Evolutionary conservation across 2,888 invertebrate genomes (phyloP), one percentile per base, ranked within the genome.

Genomic region (Hydroisotoma schaefferi): DNA sequence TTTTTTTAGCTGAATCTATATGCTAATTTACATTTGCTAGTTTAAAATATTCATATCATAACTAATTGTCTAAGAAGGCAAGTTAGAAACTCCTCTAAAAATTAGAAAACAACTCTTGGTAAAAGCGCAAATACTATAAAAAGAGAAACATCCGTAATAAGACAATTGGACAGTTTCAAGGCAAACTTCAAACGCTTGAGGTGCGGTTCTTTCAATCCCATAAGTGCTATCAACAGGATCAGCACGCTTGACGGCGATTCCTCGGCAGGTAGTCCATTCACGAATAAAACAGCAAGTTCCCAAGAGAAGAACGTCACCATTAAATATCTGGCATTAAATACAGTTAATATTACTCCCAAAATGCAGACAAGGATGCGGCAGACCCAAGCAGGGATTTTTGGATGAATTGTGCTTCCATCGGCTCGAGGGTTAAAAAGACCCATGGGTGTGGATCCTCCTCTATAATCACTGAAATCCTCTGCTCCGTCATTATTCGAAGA

Each of bases 291-390:
- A n/a, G 55, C 59, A 12, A 55, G 28, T 40, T 60, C 59, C 59
- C 59, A 60, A 20, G 59, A 60, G 51, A 55, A 60, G 29, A 60
- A 60, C 10, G 59, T 60, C 12, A 60, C 55, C 28, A 60, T 23
- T 25, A 55, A 55, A 51, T 60, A 60, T 40, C 54, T 55, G 12
- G 43, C 55, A 23, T 55, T 60, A 27, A 55, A 55, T 22, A 51
- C 22, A 18, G 59, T 49, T 8, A 60, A 25, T 18, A 47, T 37
- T 6, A 60, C 43, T 15, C 55, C 59, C 29, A 60, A 33, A 26
- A 60, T 18, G 22, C 37, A 51, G 3, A 60, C 23, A 20, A 55
- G 43, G 18, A 44, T 43, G 29, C 59, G 40, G 18, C 59, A 49
- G 4, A 48, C 33, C 55, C 49, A 47, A 18, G 43, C 26, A 15